Percentiles rank a stretch among this genome's conserved stretches.
Conservation (phyloP, 2,888 invertebrate species). For the Cylloceria caligata region DNA sequence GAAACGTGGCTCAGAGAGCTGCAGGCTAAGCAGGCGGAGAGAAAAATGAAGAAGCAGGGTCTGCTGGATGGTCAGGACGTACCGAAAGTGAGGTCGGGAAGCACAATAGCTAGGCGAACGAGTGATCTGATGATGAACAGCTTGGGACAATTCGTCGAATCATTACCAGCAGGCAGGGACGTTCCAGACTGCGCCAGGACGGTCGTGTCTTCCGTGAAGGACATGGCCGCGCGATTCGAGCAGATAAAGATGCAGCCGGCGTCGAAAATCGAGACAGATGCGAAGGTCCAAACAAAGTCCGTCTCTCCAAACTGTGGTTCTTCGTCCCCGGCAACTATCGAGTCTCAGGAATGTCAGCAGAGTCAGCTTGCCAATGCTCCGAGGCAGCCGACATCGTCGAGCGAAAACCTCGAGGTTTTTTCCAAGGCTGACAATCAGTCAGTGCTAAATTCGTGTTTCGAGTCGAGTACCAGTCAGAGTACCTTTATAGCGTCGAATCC, state of each 20-base stretch:
- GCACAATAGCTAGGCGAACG: slow-evolving; percentile 78
- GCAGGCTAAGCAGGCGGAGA: slow-evolving; percentile 91
- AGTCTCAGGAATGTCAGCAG: slow-evolving; percentile 62
- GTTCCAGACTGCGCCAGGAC: slow-evolving; percentile 79
- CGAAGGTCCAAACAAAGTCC: slow-evolving; percentile 71
- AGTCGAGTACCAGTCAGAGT: slow-evolving; percentile 77
- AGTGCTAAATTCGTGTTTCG: slow-evolving; percentile 70
- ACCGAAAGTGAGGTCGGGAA: slow-evolving; percentile 74
- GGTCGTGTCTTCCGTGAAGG: slow-evolving; percentile 87
- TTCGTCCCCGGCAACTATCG: slow-evolving; percentile 70
- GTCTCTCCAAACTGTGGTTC: slow-evolving; percentile 59
- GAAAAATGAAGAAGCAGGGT: slow-evolving; percentile 85
- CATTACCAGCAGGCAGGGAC: slow-evolving; percentile 73
- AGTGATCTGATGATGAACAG: slow-evolving; percentile 81
- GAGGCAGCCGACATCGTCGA: slow-evolving; percentile 45
- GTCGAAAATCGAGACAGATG: slow-evolving; percentile 76
- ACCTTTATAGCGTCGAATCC: slow-evolving; percentile 65
- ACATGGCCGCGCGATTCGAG: slow-evolving; percentile 94
- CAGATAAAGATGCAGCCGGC: slow-evolving; percentile 83
- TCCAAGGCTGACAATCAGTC: slow-evolving; percentile 66
- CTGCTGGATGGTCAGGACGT: slow-evolving; percentile 82
- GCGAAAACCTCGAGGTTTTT: slow-evolving; percentile 62
- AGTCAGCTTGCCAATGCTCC: slow-evolving; percentile 46
- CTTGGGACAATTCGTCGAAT: slow-evolving; percentile 71
- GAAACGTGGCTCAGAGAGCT: slow-evolving; percentile 92